Conservation (phyloP, 1,140 invertebrate genomes). For the Scaptomyza montana region DNA sequence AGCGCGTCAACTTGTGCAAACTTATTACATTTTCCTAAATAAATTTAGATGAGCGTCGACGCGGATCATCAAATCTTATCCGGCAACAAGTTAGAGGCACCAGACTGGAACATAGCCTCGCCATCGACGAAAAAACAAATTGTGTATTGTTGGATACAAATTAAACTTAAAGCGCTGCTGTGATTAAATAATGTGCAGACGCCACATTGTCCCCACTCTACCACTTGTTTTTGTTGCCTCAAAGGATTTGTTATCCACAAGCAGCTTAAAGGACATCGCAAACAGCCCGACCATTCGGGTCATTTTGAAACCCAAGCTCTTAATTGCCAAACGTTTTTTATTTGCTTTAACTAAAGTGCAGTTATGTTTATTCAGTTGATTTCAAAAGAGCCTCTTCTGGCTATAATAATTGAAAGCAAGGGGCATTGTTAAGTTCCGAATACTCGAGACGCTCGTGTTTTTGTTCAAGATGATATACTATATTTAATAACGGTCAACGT, state of each 20-base stretch:
- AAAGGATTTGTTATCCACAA: constrained; percentile 16
- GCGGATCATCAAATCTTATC: constrained; percentile 48
- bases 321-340: constrained; percentile 40
- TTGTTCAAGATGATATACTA: too few relatives aligned
- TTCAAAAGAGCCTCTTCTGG: background rate
- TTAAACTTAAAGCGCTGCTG: constrained; percentile 33
- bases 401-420: too few relatives aligned
- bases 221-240: background rate
- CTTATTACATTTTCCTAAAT: constrained; percentile 54
- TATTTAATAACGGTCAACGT: too few relatives aligned
- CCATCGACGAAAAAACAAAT: background rate
- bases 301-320: constrained; percentile 23
- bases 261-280: background rate
- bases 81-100: constrained; percentile 47
- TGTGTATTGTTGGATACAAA: constrained; percentile 25
- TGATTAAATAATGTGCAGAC: constrained; percentile 48
- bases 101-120: constrained; percentile 3
- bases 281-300: constrained; percentile 12
- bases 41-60: constrained; percentile 22
- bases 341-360: constrained; percentile 9
- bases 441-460: too few relatives aligned
- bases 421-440: too few relatives aligned
- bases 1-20: background rate
- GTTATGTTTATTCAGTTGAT: constrained; percentile 9
- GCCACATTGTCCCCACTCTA: background rate